phyloP scores from a whole-genome alignment of 2,797 vertebrate genomes.

The Tapirus indicus region DNA sequence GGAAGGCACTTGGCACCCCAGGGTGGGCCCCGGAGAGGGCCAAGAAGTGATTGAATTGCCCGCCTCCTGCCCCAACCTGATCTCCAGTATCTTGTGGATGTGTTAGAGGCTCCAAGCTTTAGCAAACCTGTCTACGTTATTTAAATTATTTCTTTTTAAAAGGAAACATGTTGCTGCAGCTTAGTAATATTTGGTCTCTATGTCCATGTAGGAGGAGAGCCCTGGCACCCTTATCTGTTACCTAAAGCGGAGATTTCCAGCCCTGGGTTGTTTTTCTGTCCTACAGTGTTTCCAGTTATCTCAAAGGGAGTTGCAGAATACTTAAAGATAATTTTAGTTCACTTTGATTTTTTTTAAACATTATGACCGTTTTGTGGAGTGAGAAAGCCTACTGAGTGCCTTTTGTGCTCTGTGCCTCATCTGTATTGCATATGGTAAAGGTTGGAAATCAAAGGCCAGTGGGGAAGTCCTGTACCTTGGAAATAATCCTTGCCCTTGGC shows the following conservation, averaged over 20 bases:
- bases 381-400: neutral
- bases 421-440: neutral
- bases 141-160: neutral
- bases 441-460: neutral
- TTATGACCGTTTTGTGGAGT: neutral
- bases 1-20: neutral
- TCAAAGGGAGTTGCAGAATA: slow-evolving; percentile 19
- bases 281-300: neutral
- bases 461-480: neutral
- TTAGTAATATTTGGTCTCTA: neutral
- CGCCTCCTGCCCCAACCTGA: neutral
- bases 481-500: slow-evolving; percentile 3
- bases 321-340: slow-evolving; percentile 46
- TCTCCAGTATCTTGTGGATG: neutral
- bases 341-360: neutral
- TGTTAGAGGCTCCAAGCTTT: neutral
- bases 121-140: neutral
- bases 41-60: neutral
- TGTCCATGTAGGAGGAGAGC: neutral
- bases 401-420: neutral
- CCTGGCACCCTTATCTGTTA: slow-evolving; percentile 15
- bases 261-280: neutral
- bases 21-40: neutral
- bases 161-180: slow-evolving; percentile 64
- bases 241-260: slow-evolving; percentile 52